Conservation (phyloP, 2,797 vertebrate genomes). For the Pangasius larnaudii region DNA sequence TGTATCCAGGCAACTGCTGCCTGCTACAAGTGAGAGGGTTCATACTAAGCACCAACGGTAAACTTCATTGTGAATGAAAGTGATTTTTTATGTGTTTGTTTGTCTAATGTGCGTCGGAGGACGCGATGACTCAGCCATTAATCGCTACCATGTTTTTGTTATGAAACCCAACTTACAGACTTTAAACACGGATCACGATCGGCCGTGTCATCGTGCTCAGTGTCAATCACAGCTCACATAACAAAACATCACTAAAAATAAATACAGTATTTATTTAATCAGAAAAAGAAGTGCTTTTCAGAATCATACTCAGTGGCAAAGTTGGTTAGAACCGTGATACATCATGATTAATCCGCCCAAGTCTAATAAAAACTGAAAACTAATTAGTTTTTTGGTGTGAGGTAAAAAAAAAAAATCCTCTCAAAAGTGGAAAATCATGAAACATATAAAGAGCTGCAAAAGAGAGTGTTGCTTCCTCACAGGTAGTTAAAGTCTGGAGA, state of each 20-base stretch:
- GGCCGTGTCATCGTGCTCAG: background rate
- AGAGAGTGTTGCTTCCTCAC: background rate
- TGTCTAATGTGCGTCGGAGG: conserved; percentile 17
- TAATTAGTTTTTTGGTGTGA: background rate
- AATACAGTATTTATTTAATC: too few relatives aligned
- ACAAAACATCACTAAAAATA: background rate
- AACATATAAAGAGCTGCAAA: background rate
- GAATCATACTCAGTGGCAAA: background rate
- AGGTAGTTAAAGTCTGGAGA: background rate
- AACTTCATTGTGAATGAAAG: conserved; percentile 48
- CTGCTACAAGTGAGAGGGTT: conserved; percentile 14
- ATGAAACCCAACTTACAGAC: conserved; percentile 9
- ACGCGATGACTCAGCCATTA: conserved; percentile 1
- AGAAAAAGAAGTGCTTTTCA: background rate
- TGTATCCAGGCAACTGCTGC: conserved; percentile 48
- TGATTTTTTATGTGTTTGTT: conserved; percentile 35
- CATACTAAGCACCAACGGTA: conserved; percentile 10
- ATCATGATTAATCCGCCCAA: background rate
- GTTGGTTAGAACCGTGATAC: background rate
- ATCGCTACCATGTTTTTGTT: conserved; percentile 19
- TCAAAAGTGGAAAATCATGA: background rate
- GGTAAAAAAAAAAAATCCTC: background rate
- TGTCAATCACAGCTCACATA: background rate
- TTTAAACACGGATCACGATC: background rate
- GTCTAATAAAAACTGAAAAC: too few relatives aligned